Evolutionary conservation across 2,888 invertebrate genomes (phyloP).

Genomic region (Glyphotaelius pellucidus): DNA sequence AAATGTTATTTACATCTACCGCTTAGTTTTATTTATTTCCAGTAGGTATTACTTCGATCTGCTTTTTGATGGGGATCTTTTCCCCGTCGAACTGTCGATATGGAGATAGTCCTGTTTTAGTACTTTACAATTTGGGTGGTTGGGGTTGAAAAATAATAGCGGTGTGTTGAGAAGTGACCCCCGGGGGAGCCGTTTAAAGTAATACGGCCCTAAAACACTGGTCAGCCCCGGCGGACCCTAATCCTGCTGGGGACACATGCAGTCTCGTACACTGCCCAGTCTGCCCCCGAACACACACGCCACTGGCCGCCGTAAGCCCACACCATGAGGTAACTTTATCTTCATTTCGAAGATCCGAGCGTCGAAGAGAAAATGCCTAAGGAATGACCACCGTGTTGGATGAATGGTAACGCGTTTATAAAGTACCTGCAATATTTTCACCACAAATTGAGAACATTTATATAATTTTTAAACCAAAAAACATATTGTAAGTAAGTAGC

Average conservation of each 20-base stretch:
- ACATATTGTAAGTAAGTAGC: too few species aligned
- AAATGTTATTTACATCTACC: too few species aligned
- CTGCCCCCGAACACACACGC: background rate
- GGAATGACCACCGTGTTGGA: background rate
- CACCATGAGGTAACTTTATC: conserved; percentile 44
- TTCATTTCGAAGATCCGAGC: conserved; percentile 36
- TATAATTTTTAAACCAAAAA: background rate
- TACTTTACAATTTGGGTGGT: conserved; percentile 54
- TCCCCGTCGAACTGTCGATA: conserved; percentile 3
- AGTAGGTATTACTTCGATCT: background rate
- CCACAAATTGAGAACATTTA: background rate
- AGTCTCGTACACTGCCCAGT: conserved; percentile 8
- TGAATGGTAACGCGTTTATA: background rate
- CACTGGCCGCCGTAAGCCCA: conserved; percentile 5
- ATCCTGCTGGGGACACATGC: conserved; percentile 57
- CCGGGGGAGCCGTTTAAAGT: conserved; percentile 67
- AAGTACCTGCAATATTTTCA: background rate
- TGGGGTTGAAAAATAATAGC: conserved; percentile 66
- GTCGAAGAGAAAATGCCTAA: background rate
- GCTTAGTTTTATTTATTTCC: background rate
- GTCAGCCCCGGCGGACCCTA: conserved; percentile 61
- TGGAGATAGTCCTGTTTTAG: conserved; percentile 40
- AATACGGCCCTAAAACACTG: conserved; percentile 67
- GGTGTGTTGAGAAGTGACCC: conserved; percentile 66
- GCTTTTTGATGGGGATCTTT: background rate